A percentile compares a stretch with the other conserved stretches of the same genome.
phyloP scores from a whole-genome alignment of 1,140 invertebrate species.

The Brachionus koreanus region DNA sequence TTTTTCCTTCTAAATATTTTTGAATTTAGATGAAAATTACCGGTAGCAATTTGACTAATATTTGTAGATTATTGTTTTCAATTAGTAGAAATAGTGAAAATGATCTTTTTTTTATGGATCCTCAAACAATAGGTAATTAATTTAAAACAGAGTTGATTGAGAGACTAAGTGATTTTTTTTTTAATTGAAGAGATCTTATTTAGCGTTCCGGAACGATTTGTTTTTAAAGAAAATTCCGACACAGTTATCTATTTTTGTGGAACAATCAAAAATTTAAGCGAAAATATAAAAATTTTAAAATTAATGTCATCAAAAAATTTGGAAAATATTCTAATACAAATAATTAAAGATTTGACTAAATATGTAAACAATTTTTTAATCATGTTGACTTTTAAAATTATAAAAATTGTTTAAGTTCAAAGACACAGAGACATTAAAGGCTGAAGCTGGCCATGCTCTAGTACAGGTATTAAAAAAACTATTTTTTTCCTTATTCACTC shows the following conservation, averaged over 20 bases:
- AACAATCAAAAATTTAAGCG: slow-evolving; percentile 40
- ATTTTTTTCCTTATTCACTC: no score
- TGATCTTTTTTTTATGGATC: slow-evolving; percentile 69
- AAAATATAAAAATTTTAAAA: slow-evolving; percentile 22
- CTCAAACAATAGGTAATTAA: slow-evolving; percentile 65
- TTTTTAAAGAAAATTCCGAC: slow-evolving; percentile 40
- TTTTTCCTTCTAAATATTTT: background rate
- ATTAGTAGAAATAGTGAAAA: slow-evolving; percentile 75
- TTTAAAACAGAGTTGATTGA: background rate
- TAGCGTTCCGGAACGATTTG: background rate
- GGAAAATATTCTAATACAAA: background rate
- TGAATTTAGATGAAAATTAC: slow-evolving; percentile 70
- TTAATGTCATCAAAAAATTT: slow-evolving; percentile 25
- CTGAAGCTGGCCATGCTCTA: slow-evolving; percentile 12
- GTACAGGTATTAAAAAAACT: slow-evolving; percentile 25
- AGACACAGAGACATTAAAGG: slow-evolving; percentile 18
- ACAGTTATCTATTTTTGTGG: slow-evolving; percentile 27
- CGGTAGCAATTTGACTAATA: slow-evolving; percentile 73
- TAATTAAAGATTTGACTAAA: slow-evolving; percentile 17
- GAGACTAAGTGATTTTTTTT: slow-evolving; percentile 43
- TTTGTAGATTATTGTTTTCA: slow-evolving; percentile 78
- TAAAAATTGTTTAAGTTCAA: background rate
- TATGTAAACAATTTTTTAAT: slow-evolving; percentile 16
- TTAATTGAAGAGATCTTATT: slow-evolving; percentile 1
- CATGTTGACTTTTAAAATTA: background rate